These are phyloP conservation scores for Drosophila kepulauana DNA, from an alignment of 1,140 invertebrate genomes.

Conservation along the genomic window DNA sequence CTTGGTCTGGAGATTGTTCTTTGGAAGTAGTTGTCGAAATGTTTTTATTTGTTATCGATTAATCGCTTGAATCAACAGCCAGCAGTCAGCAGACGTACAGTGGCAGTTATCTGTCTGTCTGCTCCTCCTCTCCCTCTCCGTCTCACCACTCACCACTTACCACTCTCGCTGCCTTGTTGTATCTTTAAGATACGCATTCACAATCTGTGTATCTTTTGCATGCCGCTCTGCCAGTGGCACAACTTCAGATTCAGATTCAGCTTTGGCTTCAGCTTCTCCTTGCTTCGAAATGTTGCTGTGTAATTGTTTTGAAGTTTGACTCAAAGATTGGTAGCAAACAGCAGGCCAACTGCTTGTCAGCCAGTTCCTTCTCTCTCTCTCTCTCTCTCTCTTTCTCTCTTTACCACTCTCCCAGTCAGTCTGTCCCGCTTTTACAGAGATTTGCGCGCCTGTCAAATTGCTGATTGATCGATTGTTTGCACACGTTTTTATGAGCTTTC, in stretches of 20 bases:
- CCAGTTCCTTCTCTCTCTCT: constrained; percentile 29
- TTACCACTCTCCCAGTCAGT: neutral
- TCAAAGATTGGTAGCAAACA: constrained; percentile 77
- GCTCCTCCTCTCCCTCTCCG: neutral
- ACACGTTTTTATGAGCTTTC: constrained; percentile 80
- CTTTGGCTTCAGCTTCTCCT: constrained; percentile 2
- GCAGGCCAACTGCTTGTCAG: constrained; percentile 73
- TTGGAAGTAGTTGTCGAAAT: constrained; percentile 82
- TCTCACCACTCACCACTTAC: neutral
- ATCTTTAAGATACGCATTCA: constrained; percentile 45
- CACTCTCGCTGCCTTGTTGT: neutral
- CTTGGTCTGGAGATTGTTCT: constrained; percentile 53
- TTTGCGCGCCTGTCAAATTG: constrained; percentile 74
- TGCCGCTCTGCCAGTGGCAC: constrained; percentile 4
- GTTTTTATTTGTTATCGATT: constrained; percentile 85
- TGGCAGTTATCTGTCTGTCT: constrained; percentile 60
- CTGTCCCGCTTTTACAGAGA: constrained; percentile 18
- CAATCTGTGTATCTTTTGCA: constrained; percentile 48
- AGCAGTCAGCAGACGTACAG: constrained; percentile 45
- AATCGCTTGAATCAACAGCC: constrained; percentile 80
- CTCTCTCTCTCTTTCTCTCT: neutral
- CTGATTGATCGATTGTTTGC: constrained; percentile 84
- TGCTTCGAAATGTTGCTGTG: constrained; percentile 76
- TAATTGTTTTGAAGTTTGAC: constrained; percentile 83
- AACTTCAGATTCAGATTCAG: too few relatives aligned